Conservation (phyloP, 2,888 invertebrate genomes). For the Morinoia aosen region DNA sequence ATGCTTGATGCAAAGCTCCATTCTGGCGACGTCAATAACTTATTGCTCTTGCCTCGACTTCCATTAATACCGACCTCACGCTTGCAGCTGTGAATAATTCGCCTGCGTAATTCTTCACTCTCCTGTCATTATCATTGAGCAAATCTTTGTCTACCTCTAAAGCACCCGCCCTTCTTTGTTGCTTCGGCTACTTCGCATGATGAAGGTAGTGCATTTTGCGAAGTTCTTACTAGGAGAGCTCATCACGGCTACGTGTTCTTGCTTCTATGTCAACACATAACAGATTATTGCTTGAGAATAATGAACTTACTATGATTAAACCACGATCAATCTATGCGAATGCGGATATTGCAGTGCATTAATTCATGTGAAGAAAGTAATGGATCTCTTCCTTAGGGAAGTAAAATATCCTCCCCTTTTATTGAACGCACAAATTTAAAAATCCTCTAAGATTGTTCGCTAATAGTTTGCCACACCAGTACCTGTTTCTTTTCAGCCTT, state of each 20-base stretch:
- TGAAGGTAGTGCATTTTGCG: not conserved
- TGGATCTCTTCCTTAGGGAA: too few species aligned
- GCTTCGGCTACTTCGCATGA: not conserved
- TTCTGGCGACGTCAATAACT: not conserved
- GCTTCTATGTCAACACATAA: too few species aligned
- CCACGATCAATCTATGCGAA: too few species aligned
- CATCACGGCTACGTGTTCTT: not conserved
- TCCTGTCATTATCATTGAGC: not conserved
- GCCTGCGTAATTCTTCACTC: not conserved
- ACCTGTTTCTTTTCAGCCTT: too few species aligned
- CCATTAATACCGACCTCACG: not conserved
- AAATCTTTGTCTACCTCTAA: not conserved
- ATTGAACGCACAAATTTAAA: too few species aligned
- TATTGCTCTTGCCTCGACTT: not conserved
- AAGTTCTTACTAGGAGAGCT: not conserved
- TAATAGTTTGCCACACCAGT: too few species aligned
- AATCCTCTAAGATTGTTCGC: too few species aligned
- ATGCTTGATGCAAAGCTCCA: not conserved
- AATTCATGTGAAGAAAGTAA: too few species aligned
- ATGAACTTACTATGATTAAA: too few species aligned
- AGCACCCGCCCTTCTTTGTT: not conserved
- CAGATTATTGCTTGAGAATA: too few species aligned
- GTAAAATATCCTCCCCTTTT: too few species aligned
- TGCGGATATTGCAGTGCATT: too few species aligned
- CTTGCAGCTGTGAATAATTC: not conserved